Percentiles rank a stretch among this genome's conserved stretches.
These are phyloP conservation scores for Rhingia rostrata DNA, from an alignment of 2,888 invertebrate genomes.

Conservation along the genomic window DNA sequence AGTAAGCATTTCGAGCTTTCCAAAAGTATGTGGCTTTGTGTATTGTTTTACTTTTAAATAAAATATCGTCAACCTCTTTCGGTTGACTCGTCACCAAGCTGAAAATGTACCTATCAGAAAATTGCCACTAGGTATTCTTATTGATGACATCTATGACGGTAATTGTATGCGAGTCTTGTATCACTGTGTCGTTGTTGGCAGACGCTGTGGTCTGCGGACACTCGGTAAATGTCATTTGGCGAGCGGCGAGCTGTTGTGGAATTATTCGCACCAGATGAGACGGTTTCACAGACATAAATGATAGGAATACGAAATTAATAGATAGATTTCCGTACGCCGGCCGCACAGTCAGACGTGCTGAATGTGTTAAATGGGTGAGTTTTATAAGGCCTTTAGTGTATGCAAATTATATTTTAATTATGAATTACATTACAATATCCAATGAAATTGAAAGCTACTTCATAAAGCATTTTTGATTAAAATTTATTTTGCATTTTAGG, in stretches of 20 bases:
- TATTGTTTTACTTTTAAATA: constrained; percentile 4
- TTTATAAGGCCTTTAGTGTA: constrained; percentile 2
- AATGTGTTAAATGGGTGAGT: background rate
- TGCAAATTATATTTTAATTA: constrained; percentile 34
- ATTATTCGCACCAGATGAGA: constrained; percentile 9
- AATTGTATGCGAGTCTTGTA: constrained; percentile 31
- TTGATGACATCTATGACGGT: constrained; percentile 2
- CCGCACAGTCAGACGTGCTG: background rate
- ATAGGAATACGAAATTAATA: constrained; percentile 19
- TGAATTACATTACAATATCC: constrained; percentile 14
- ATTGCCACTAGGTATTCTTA: background rate
- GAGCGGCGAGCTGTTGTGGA: constrained; percentile 2
- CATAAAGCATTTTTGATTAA: no score
- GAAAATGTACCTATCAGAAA: background rate
- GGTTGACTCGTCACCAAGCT: background rate
- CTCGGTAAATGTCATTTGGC: constrained; percentile 29
- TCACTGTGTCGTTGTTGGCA: constrained; percentile 33
- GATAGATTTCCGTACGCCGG: background rate
- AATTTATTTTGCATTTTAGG: no score
- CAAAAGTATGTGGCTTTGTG: constrained; percentile 6
- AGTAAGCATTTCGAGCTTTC: no score
- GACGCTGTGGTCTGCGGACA: constrained; percentile 14
- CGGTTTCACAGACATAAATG: constrained; percentile 24
- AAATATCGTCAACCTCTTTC: constrained; percentile 1
- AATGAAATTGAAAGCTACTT: background rate